A percentile compares a stretch with the other conserved stretches of the same genome.
phyloP scores from a whole-genome alignment of 2,113 vertebrate genomes.

The Mustelus asterias region DNA sequence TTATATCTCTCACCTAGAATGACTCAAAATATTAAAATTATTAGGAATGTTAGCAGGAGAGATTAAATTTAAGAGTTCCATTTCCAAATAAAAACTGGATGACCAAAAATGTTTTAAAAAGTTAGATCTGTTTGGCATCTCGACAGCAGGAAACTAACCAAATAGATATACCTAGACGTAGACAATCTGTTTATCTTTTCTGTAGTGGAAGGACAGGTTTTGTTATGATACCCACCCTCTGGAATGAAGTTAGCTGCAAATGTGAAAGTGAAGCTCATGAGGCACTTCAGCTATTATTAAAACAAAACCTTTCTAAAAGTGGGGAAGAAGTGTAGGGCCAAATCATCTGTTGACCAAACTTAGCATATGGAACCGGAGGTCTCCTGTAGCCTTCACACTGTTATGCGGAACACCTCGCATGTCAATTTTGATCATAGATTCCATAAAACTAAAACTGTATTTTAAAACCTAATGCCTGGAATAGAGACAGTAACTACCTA shows the following conservation, averaged over 20 bases:
- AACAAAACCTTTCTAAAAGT: not conserved
- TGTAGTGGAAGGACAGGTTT: not conserved
- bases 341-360: not conserved
- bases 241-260: not conserved
- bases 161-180: not conserved
- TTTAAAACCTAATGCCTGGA: not conserved
- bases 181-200: not conserved
- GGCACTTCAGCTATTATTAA: not conserved
- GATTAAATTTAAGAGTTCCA: not conserved
- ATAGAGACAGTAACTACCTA: not conserved
- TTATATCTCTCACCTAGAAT: not conserved
- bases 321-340: not conserved
- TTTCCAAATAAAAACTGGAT: not conserved
- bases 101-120: not conserved
- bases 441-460: not conserved
- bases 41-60: not conserved
- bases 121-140: not conserved
- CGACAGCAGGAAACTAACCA: not conserved
- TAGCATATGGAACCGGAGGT: not conserved
- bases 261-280: not conserved
- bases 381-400: not conserved
- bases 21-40: not conserved
- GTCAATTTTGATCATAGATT: not conserved
- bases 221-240: not conserved
- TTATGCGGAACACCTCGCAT: too few species aligned